Conservation (phyloP, 2,113 vertebrate genomes). For the Xiphophorus maculatus region DNA sequence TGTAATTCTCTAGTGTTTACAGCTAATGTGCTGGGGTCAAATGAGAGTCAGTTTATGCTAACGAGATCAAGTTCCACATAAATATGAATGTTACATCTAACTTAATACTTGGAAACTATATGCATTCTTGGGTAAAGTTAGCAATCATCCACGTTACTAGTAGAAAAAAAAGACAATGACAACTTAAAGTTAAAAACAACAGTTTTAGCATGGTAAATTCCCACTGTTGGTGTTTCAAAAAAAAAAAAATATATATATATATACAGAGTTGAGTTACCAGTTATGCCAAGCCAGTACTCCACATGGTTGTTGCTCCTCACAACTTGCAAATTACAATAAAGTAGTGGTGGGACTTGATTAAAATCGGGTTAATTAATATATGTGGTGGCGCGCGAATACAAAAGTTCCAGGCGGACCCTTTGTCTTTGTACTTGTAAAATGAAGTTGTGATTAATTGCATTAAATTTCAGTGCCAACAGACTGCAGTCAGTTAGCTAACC, state of each 20-base stretch:
- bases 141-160: conserved; percentile 1
- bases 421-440: no score
- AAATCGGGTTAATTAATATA: no score
- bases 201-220: conserved; percentile 30
- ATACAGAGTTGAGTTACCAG: conserved; percentile 52
- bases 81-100: not conserved
- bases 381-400: no score
- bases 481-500: conserved; percentile 25
- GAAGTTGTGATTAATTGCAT: no score
- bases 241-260: conserved; percentile 28
- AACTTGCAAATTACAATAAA: conserved; percentile 88
- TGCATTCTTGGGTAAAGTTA: conserved; percentile 39
- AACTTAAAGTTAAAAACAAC: conserved; percentile 16
- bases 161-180: conserved; percentile 6
- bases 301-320: conserved; percentile 76
- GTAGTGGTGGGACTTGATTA: no score
- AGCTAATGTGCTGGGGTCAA: conserved; percentile 70
- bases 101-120: conserved; percentile 27
- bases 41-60: conserved; percentile 68
- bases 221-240: conserved; percentile 34
- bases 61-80: conserved; percentile 62
- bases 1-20: conserved; percentile 72
- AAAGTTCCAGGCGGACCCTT: no score
- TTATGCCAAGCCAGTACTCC: conserved; percentile 63
- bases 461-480: conserved; percentile 4